Conservation (phyloP, 2,888 invertebrate species). For the Drosophila paranaensis region DNA sequence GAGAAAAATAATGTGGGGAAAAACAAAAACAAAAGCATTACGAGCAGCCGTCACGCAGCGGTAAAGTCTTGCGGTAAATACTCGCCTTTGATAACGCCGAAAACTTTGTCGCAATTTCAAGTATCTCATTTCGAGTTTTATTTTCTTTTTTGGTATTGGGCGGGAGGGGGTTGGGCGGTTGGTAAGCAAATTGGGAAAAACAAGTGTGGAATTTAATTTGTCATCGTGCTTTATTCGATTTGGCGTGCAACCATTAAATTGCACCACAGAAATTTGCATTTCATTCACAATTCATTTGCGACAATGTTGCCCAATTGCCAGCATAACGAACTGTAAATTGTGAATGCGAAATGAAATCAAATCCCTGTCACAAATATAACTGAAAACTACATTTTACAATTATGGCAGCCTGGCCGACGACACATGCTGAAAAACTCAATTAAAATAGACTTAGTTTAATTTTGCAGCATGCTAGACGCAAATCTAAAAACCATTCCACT, state of each 20-base stretch:
- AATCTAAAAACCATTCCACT: constrained; percentile 44
- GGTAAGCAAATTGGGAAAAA: constrained; percentile 19
- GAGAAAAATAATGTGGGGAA: constrained; percentile 37
- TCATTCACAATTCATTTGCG: constrained; percentile 57
- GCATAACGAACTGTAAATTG: constrained; percentile 38
- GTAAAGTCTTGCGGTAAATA: constrained; percentile 37
- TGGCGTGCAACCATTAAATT: constrained; percentile 32
- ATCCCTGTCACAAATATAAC: constrained; percentile 67
- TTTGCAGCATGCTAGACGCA: constrained; percentile 56
- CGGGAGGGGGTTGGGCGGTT: too few relatives aligned
- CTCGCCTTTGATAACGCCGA: constrained; percentile 43
- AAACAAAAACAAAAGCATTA: constrained; percentile 67
- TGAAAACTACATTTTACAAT: constrained; percentile 60
- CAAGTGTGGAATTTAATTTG: constrained; percentile 24
- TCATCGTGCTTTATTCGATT: constrained; percentile 15
- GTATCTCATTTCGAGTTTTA: constrained; percentile 11
- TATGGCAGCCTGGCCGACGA: constrained; percentile 34
- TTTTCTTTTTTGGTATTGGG: background rate
- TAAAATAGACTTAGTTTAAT: constrained; percentile 73
- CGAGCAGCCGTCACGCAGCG: constrained; percentile 53
- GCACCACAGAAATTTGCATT: constrained; percentile 44
- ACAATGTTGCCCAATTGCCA: constrained; percentile 57
- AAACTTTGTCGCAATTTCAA: constrained; percentile 50
- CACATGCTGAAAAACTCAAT: constrained; percentile 71
- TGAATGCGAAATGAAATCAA: constrained; percentile 55